Conservation (phyloP, 1,140 invertebrate genomes). For the Psilanteris sp. region DNA sequence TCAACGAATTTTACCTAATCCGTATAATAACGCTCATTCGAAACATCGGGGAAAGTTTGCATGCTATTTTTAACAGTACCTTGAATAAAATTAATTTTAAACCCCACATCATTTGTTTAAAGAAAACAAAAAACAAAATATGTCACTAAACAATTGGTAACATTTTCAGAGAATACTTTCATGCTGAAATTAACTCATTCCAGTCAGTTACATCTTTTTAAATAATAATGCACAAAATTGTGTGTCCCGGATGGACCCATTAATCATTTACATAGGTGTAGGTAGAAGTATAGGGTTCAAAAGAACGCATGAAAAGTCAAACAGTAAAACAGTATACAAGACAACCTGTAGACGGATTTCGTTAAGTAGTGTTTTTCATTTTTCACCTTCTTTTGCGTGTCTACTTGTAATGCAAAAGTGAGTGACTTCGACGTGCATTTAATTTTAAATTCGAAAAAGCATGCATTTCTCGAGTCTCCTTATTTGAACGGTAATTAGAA, state of each 20-base stretch:
- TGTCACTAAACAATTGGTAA: no score
- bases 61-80: constrained; percentile 56
- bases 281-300: constrained; percentile 54
- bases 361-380: constrained; percentile 42
- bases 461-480: no score
- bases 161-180: no score
- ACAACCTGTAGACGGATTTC: constrained; percentile 35
- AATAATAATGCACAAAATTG: constrained; percentile 66
- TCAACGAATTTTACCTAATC: constrained; percentile 44
- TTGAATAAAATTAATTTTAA: no score
- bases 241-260: constrained; percentile 55
- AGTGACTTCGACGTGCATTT: constrained; percentile 20
- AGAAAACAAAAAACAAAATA: no score
- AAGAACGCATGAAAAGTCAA: constrained; percentile 54
- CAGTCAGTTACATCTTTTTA: no score
- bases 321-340: constrained; percentile 40
- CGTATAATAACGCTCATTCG: constrained; percentile 29
- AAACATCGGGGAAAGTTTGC: constrained; percentile 44
- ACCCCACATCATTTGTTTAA: no score
- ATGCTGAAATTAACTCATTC: no score
- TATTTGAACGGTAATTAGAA: no score
- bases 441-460: no score
- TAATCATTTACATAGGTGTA: constrained; percentile 66
- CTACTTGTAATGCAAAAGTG: constrained; percentile 49
- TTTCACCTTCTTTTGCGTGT: constrained; percentile 40